Percentiles rank a stretch among this genome's conserved stretches.
phyloP scores from a whole-genome alignment of 2,888 invertebrate genomes.

The Tethea ocularis region DNA sequence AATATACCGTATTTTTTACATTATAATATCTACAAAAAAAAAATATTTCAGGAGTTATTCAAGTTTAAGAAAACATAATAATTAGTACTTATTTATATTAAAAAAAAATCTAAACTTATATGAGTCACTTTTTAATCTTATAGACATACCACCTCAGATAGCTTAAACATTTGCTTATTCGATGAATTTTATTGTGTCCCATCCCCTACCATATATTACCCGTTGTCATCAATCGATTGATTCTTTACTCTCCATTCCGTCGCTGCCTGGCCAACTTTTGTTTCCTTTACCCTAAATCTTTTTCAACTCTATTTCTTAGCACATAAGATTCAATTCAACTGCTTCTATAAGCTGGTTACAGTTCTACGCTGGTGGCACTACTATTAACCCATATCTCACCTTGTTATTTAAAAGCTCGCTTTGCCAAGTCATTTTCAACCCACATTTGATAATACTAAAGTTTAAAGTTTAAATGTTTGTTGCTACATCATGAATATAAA shows the following conservation, averaged over 20 bases:
- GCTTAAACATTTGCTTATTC: constrained; percentile 9
- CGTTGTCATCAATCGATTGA: constrained; percentile 60
- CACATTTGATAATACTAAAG: background rate
- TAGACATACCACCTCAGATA: background rate
- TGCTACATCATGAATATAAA: background rate
- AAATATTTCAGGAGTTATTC: no score
- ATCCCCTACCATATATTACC: constrained; percentile 44
- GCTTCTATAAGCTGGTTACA: constrained; percentile 22
- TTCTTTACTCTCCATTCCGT: constrained; percentile 39
- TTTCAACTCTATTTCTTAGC: constrained; percentile 23
- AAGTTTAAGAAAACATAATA: background rate
- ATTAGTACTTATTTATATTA: background rate
- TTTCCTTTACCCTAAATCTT: constrained; percentile 14
- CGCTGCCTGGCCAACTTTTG: constrained; percentile 29
- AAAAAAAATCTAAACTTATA: background rate
- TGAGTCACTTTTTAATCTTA: background rate
- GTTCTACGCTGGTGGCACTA: constrained; percentile 58
- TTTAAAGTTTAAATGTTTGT: background rate
- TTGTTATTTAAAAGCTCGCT: background rate
- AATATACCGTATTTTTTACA: no score
- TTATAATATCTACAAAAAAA: no score
- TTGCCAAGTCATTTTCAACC: background rate
- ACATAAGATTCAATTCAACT: constrained; percentile 26
- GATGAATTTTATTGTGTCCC: constrained; percentile 23
- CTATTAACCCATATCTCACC: constrained; percentile 69